Evolutionary conservation across 2,113 vertebrate species (phyloP), one percentile per base, ranked within the genome.

Genomic region (Apistogramma diplotaenia): DNA sequence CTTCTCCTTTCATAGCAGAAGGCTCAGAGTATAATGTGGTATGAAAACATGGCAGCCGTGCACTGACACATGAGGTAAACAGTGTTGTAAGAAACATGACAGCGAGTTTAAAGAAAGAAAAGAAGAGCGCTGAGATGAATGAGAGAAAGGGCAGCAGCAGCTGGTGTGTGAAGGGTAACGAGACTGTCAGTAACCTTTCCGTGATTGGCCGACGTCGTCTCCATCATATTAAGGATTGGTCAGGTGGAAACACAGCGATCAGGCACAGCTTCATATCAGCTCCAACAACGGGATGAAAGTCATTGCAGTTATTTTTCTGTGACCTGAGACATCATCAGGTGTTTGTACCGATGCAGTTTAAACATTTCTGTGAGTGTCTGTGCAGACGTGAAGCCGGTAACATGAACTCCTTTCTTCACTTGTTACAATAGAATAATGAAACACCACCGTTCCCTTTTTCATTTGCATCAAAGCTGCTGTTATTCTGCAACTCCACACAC

Each of bases 41-140:
- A 72, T 65, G 76, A 76, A 84, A 81, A 74, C 77, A 78, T 10
- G 49, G 9, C 73, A 31, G 31, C 37, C 29, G 33, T 56, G 62
- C 77, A 37, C 58, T 87, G 79, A 85, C 76, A 71, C 23, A 54
- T 79, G 61, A 87, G 76, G 79, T 90, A 90, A 92, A 93, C 84
- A 93, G 87, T 85, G 55, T 19, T 75, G 70, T 93, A 88, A 91
- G 81, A 87, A 88, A 90, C 86, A 89, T 91, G 93, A 93, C 86
- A 91, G 89, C 21, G 74, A 61, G 84, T 79, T 78, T 21, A 76
- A 85, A 91, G 76, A 78, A 76, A 76, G 74, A 79, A 35, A 77
- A 87, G 76, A 82, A 65, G 78, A 73, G 76, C 56, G 82, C 86
- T 84, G 58, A 85, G 89, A 78, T 84, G 79, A 90, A 75, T 78